phyloP scores from a whole-genome alignment of 2,113 vertebrate genomes.

The Rhizomys pruinosus region DNA sequence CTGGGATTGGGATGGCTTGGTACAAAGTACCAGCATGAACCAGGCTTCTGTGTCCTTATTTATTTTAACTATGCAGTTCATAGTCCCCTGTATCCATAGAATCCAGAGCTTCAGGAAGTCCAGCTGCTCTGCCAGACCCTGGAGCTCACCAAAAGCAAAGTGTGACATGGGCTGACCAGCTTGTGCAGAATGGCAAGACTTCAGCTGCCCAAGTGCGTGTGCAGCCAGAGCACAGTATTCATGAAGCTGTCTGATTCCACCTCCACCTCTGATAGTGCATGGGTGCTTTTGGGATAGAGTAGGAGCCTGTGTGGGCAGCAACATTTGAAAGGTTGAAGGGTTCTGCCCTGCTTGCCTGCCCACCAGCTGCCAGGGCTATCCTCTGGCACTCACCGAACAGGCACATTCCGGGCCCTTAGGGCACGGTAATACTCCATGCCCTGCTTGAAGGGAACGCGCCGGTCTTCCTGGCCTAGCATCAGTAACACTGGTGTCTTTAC shows the following conservation, averaged over 20 bases:
- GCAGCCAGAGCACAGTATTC: constrained; percentile 94
- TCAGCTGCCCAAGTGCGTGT: constrained; percentile 86
- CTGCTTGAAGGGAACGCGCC: constrained; percentile 93
- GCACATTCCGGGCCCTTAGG: constrained; percentile 90
- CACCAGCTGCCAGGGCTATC: neutral
- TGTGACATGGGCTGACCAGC: neutral
- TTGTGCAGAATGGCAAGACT: neutral
- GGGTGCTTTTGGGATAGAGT: constrained; percentile 94
- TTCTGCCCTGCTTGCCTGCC: neutral
- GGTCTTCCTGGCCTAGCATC: constrained; percentile 93
- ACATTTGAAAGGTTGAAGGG: neutral
- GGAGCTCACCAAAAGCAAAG: constrained; percentile 6
- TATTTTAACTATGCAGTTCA: constrained; percentile 66
- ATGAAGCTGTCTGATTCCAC: constrained; percentile 96
- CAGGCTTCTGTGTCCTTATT: constrained; percentile 63
- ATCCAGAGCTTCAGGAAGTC: constrained; percentile 46
- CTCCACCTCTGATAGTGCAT: constrained; percentile 92
- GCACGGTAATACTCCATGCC: constrained; percentile 95
- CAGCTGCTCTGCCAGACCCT: neutral
- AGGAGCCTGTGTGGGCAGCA: constrained; percentile 88
- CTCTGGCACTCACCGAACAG: constrained; percentile 90
- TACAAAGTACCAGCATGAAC: constrained; percentile 65
- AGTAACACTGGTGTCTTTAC: constrained; percentile 93
- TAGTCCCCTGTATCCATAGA: neutral
- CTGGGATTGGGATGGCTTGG: constrained; percentile 7